These are phyloP conservation scores for Abramis brama DNA, from an alignment of 2,113 vertebrate genomes.

Conservation along the genomic window DNA sequence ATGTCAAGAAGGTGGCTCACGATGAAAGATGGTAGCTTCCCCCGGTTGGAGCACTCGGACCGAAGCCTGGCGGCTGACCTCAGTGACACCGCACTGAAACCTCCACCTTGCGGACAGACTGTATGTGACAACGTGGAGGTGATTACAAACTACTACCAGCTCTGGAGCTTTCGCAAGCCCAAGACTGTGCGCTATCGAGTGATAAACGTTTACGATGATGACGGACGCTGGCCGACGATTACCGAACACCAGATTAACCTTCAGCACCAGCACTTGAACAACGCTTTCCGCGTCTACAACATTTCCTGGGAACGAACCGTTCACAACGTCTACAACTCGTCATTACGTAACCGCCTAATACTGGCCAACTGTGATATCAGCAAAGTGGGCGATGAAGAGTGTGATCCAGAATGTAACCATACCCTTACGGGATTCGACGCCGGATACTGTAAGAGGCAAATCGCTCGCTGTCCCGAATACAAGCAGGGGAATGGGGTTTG, in stretches of 20 bases:
- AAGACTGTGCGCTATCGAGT: constrained; percentile 92
- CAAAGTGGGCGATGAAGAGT: constrained; percentile 90
- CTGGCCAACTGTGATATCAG: constrained; percentile 95
- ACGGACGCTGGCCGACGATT: constrained; percentile 83
- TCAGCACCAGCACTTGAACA: constrained; percentile 91
- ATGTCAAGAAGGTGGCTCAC: constrained; percentile 88
- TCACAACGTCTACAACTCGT: constrained; percentile 89
- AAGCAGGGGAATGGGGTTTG: constrained; percentile 91
- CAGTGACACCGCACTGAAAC: constrained; percentile 85
- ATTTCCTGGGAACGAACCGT: constrained; percentile 95
- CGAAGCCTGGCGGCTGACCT: constrained; percentile 60
- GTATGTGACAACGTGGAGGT: constrained; percentile 91
- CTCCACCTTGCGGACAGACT: constrained; percentile 93
- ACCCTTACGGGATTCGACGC: constrained; percentile 90
- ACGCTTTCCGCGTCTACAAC: constrained; percentile 90
- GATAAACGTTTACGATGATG: constrained; percentile 88
- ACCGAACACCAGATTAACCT: constrained; percentile 91
- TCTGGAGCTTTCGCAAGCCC: constrained; percentile 84
- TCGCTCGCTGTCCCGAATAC: constrained; percentile 75
- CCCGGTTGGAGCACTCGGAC: constrained; percentile 73
- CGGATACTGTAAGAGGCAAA: constrained; percentile 85
- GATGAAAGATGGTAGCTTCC: constrained; percentile 89
- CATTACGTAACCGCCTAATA: constrained; percentile 87
- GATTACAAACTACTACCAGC: constrained; percentile 89
- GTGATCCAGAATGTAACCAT: constrained; percentile 95